Evolutionary conservation across 1,140 invertebrate species (phyloP).

Genomic region (Drosophila sturtevanti): DNA sequence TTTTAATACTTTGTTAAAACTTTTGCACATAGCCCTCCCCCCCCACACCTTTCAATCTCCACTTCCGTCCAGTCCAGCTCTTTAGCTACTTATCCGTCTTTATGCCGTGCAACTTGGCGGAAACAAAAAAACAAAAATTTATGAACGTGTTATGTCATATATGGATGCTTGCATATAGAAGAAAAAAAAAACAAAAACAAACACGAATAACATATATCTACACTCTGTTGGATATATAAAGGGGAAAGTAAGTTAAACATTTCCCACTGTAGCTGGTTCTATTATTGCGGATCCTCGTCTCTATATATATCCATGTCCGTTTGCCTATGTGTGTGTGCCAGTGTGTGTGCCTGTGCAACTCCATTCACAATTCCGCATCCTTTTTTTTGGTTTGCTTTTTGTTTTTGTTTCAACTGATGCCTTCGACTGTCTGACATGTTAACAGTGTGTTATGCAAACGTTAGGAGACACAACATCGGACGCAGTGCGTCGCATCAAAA

Average conservation of each 20-base stretch:
- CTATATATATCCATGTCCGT: neutral
- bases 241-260: slow-evolving; percentile 15
- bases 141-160: slow-evolving; percentile 59
- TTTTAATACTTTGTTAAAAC: slow-evolving; percentile 67
- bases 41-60: neutral
- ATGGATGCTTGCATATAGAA: slow-evolving; percentile 28
- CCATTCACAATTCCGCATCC: neutral
- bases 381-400: slow-evolving; percentile 15
- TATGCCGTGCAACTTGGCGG: slow-evolving; percentile 44
- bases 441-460: slow-evolving; percentile 16
- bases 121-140: slow-evolving; percentile 60
- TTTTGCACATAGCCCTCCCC: slow-evolving; percentile 27
- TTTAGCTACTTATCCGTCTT: slow-evolving; percentile 46
- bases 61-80: neutral
- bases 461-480: slow-evolving; percentile 6
- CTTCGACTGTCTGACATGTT: slow-evolving; percentile 17
- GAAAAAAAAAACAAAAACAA: neutral
- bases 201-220: neutral
- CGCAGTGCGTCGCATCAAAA: slow-evolving; percentile 3
- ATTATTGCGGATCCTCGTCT: slow-evolving; percentile 1
- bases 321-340: neutral
- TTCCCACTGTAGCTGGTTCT: neutral
- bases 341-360: neutral
- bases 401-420: slow-evolving; percentile 8
- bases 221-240: slow-evolving; percentile 16